Base-by-base conservation (phyloP, 2,888 invertebrate genomes). In the Tubulanus polymorphus region DNA sequence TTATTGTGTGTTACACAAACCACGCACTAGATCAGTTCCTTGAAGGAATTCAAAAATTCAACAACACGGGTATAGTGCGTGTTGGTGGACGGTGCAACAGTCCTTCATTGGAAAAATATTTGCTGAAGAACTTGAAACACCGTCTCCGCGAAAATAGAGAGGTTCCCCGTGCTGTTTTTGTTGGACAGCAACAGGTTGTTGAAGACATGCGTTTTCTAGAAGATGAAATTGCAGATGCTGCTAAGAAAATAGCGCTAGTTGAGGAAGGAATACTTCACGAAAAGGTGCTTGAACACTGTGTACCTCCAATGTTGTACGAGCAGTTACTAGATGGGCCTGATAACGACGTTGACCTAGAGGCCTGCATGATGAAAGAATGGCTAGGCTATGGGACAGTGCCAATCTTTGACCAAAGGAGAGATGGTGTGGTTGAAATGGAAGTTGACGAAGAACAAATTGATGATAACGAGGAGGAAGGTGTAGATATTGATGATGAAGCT, bases 11-110 rank as follows among this genome's bases (percentile, higher is more conserved):
- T 54, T 78, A 75, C 61, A 79, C 78, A 25, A 78, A 79, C 51
- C 78, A 78, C 63, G 78, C 79, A 1, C 63, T 79, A 3, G 79
- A 79, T 62, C 76, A 79, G 62, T 79, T 79, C 58, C 62, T 79
- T 15, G 75, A 78, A 55, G 76, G 73, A n/a, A 68, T 76, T n/a
- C 30, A 64, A 12, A 50, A 57, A 0, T 74, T 71, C 56, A 63
- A 64, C 46, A 56, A 62, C n/a, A 63, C 61, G 2, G 65, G 65
- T 1, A 64, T 75, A 28, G 63, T 74, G 18, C 55, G 76, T 18
- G 69, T 76, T 28, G 76, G 75, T 3, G 69, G 73, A 15, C 54
- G 72, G 53, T 65, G 68, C 47, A 58, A 63, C 15, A 69, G 65
- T 47, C 67, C 68, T 35, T 27, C 53, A 12, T 62, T 75, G 37